Percentiles rank a stretch among this genome's conserved stretches.
Conservation (phyloP, 2,888 invertebrate genomes). For the Omphaloscelis lunosa region DNA sequence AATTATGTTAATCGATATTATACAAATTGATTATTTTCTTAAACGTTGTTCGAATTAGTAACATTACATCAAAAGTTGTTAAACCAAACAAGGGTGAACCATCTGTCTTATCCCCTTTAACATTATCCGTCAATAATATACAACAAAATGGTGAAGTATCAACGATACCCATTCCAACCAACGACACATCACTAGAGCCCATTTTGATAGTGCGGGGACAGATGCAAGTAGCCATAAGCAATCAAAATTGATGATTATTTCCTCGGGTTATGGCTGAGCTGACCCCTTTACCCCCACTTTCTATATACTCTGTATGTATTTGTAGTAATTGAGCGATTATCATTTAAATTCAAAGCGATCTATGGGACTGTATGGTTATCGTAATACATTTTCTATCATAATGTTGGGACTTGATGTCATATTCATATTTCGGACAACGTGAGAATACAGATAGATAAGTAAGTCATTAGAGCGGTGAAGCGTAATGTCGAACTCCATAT, state of each 20-base stretch:
- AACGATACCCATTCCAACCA: conserved; percentile 41
- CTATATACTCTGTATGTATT: conserved; percentile 35
- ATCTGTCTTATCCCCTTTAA: neutral
- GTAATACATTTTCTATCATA: conserved; percentile 19
- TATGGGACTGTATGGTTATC: conserved; percentile 46
- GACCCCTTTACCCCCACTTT: conserved; percentile 53
- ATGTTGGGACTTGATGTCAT: conserved; percentile 14
- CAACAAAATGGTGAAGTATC: conserved; percentile 44
- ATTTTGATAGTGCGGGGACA: conserved; percentile 52
- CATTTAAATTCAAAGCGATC: conserved; percentile 62
- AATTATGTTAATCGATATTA: no score
- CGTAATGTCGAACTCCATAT: neutral
- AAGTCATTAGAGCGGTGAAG: no score
- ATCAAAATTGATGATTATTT: conserved; percentile 69
- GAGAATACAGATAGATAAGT: neutral
- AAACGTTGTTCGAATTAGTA: no score
- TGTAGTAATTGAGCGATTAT: conserved; percentile 40
- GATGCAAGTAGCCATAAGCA: conserved; percentile 65
- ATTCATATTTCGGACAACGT: conserved; percentile 15
- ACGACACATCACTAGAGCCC: conserved; percentile 53
- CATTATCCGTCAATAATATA: conserved; percentile 10
- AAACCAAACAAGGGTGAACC: no score
- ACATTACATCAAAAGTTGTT: no score
- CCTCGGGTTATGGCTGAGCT: conserved; percentile 49
- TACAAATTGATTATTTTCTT: no score